These are phyloP conservation scores for Lerema accius DNA, from an alignment of 1,140 invertebrate species.

Conservation along the genomic window DNA sequence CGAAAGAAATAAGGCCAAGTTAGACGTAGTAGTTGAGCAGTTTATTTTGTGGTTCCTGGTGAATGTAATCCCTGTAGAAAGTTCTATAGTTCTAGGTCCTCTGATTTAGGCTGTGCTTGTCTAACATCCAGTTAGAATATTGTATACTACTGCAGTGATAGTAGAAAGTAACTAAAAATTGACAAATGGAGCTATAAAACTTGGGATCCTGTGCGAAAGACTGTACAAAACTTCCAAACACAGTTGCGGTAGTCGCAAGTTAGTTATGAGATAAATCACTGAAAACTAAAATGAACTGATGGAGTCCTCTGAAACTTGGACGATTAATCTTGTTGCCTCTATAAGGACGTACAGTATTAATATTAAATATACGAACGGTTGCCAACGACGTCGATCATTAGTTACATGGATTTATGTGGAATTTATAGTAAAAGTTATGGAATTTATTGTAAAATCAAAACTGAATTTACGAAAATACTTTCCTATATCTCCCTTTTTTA, in stretches of 20 bases:
- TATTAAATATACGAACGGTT: constrained; percentile 38
- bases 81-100: too few species aligned
- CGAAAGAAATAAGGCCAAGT: too few species aligned
- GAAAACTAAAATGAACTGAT: constrained; percentile 31
- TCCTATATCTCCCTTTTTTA: too few species aligned
- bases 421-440: too few species aligned
- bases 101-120: too few species aligned
- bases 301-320: constrained; percentile 35
- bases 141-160: not conserved
- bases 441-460: too few species aligned
- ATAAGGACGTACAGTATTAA: constrained; percentile 39
- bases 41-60: too few species aligned
- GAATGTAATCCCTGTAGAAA: too few species aligned
- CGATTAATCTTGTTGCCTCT: constrained; percentile 39
- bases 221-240: constrained; percentile 10
- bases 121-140: not conserved
- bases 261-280: constrained; percentile 39
- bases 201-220: not conserved
- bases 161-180: not conserved
- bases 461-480: too few species aligned
- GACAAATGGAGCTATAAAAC: constrained; percentile 1
- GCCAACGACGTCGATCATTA: constrained; percentile 26
- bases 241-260: constrained; percentile 10
- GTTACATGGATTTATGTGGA: constrained; percentile 18
- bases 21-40: too few species aligned